Evolutionary conservation across 2,888 invertebrate genomes (phyloP).

Genomic region (Oligia fasciuncula): DNA sequence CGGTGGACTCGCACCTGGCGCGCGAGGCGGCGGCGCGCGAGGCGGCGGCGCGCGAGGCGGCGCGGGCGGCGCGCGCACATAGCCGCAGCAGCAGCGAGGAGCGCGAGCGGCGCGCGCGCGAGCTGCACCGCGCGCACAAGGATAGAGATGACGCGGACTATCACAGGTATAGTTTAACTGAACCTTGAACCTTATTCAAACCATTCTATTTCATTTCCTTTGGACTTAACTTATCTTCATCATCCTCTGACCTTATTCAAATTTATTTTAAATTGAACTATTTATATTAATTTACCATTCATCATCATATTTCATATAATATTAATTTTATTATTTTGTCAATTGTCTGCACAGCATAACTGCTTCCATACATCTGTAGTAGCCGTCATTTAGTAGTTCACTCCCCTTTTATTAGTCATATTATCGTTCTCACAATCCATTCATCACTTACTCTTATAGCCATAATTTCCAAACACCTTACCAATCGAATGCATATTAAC

Average conservation of each 20-base stretch:
- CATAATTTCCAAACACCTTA: not conserved
- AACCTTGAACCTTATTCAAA: not conserved
- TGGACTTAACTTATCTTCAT: not conserved
- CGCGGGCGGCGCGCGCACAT: conserved; percentile 64
- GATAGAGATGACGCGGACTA: conserved; percentile 57
- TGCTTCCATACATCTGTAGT: not conserved
- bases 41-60: conserved; percentile 58
- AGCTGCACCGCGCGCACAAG: conserved; percentile 62
- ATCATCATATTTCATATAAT: not conserved
- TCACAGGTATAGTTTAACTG: conserved; percentile 62
- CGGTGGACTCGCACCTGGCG: conserved; percentile 84
- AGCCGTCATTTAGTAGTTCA: not conserved
- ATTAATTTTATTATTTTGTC: not conserved
- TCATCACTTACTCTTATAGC: not conserved
- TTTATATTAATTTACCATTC: not conserved
- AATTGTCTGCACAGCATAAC: not conserved
- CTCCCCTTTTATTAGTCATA: not conserved
- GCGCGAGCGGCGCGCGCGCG: conserved; percentile 68
- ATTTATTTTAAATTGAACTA: not conserved
- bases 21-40: conserved; percentile 52
- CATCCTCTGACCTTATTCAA: not conserved
- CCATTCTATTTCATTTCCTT: not conserved
- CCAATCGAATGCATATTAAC: not conserved
- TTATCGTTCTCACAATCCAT: not conserved
- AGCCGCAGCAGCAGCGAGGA: too few species aligned